phyloP scores from a whole-genome alignment of 2,113 vertebrate species.

The Mesembrinibis cayennensis region DNA sequence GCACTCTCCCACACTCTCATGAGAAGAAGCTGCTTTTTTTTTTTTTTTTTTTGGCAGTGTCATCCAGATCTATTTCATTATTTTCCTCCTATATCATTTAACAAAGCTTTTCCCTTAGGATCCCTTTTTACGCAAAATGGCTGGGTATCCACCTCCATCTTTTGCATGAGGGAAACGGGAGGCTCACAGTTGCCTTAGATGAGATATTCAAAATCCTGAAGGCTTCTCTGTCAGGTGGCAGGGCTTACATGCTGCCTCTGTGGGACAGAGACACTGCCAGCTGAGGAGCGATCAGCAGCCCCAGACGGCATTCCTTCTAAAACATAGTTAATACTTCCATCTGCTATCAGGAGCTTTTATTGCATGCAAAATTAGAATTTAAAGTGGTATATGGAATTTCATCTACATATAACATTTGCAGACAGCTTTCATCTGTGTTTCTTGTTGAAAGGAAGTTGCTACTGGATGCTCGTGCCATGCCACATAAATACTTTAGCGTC shows the following conservation, averaged over 20 bases:
- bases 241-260: not conserved
- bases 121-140: not conserved
- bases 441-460: not conserved
- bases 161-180: not conserved
- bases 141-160: not conserved
- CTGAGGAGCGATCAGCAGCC: not conserved
- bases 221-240: not conserved
- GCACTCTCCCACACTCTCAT: not conserved
- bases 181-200: not conserved
- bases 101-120: not conserved
- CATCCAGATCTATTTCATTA: not conserved
- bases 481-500: not conserved
- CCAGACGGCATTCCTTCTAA: not conserved
- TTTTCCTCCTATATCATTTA: not conserved
- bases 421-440: not conserved
- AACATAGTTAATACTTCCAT: not conserved
- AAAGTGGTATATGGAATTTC: not conserved
- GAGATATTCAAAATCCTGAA: not conserved
- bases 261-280: not conserved
- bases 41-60: not conserved
- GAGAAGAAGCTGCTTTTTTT: not conserved
- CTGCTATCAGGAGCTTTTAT: not conserved
- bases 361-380: not conserved
- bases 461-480: accelerated
- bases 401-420: not conserved